Evolutionary conservation across 2,888 invertebrate species (phyloP).

Genomic region (Spodoptera exigua): DNA sequence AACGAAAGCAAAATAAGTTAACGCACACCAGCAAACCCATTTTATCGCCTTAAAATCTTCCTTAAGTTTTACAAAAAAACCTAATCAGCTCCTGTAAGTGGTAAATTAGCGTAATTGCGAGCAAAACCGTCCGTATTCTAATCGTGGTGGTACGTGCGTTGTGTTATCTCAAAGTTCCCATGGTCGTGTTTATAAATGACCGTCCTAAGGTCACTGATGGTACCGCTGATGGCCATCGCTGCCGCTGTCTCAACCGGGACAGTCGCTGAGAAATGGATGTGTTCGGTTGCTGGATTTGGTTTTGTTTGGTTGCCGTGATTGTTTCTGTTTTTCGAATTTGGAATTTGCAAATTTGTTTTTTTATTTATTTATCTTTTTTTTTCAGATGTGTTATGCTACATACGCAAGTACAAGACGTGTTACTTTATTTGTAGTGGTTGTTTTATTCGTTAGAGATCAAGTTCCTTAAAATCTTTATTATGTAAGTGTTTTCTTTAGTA

Average conservation of each 20-base stretch:
- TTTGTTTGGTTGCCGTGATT: slow-evolving; percentile 17
- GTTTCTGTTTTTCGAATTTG: slow-evolving; percentile 11
- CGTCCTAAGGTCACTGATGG: slow-evolving; percentile 82
- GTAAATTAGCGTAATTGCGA: slow-evolving; percentile 65
- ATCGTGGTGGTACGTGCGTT: slow-evolving; percentile 83
- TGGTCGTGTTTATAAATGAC: slow-evolving; percentile 85
- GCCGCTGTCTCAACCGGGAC: slow-evolving; percentile 70
- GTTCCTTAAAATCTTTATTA: too few relatives aligned
- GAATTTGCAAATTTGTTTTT: not conserved
- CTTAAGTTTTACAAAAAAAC: slow-evolving; percentile 19
- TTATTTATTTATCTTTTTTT: too few relatives aligned
- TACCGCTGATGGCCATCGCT: slow-evolving; percentile 83
- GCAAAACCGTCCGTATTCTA: slow-evolving; percentile 72
- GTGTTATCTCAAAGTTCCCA: slow-evolving; percentile 84
- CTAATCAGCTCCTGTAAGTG: slow-evolving; percentile 41
- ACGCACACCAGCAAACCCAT: not conserved
- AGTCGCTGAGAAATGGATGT: slow-evolving; percentile 52
- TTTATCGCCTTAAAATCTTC: not conserved
- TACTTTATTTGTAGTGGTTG: too few relatives aligned
- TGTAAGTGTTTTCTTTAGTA: too few relatives aligned
- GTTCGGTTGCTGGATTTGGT: slow-evolving; percentile 21
- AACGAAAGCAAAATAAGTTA: not conserved
- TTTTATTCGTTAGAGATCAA: too few relatives aligned
- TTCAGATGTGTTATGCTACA: too few relatives aligned
- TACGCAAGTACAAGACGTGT: too few relatives aligned